A percentile compares a stretch with the other conserved stretches of the same genome.
Evolutionary conservation across 2,797 vertebrate genomes (phyloP).

Genomic region (Acanthurus leucopareius): DNA sequence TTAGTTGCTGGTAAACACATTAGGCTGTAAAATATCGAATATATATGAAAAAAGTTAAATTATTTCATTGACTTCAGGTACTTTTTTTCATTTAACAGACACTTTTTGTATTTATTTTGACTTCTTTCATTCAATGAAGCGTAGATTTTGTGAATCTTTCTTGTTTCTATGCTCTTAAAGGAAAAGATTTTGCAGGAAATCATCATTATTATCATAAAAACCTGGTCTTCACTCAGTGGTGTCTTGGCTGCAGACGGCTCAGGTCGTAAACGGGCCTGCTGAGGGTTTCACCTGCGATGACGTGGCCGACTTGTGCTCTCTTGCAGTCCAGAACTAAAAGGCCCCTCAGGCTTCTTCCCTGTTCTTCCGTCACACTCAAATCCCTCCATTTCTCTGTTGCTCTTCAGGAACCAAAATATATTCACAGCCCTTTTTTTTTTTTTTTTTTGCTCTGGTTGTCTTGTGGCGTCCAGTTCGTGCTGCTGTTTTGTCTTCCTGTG

Average conservation of each 20-base stretch:
- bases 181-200: not conserved
- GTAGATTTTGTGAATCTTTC: not conserved
- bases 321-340: slow-evolving; percentile 16
- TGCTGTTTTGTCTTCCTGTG: slow-evolving; percentile 10
- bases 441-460: not conserved
- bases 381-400: not conserved
- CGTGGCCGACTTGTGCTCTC: slow-evolving; percentile 18
- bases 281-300: not conserved
- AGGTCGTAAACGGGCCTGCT: not conserved
- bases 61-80: not conserved
- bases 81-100: not conserved
- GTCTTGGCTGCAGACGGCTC: not conserved
- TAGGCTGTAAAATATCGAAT: not conserved
- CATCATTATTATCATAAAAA: not conserved
- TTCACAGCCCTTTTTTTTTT: too few relatives aligned
- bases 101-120: too few relatives aligned
- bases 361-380: not conserved
- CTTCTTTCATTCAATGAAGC: not conserved
- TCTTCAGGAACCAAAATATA: not conserved
- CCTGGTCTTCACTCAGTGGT: not conserved
- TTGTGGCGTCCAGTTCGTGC: not conserved
- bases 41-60: not conserved
- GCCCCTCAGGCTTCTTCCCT: slow-evolving; percentile 5
- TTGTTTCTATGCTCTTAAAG: not conserved
- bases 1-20: not conserved